Evolutionary conservation across 2,113 vertebrate genomes (phyloP), one percentile per base, ranked within the genome.

Genomic region (Mohoua ochrocephala): DNA sequence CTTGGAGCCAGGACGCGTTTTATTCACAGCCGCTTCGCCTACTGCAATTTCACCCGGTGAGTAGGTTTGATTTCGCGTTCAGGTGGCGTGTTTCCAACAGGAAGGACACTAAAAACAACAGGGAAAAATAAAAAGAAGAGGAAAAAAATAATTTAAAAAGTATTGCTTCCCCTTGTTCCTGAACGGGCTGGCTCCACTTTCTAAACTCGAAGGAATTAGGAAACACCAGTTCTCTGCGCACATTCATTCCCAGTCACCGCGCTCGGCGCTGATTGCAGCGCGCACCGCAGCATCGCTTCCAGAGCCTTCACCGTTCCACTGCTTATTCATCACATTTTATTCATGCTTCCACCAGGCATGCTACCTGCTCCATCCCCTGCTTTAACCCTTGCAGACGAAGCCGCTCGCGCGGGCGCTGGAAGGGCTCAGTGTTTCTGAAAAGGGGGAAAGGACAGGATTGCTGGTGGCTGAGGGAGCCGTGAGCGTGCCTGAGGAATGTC

Each of bases 41-140:
- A 95, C 91, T 92, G 96, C 93, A 60, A 64, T 97, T 87, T 93
- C 90, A 80, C 83, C 73, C 64, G 98, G 98, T 98, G 95, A 98
- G 98, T 98, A 78, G 70, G 64, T 85, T 95, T 95, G 71, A 65
- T 90, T 79, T 76, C 90, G 24, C 93, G 39, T 83, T 70, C 70
- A n/a, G 54, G 15, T 42, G 60, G 57, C 56, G 42, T 14, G 39
- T 42, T 52, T 75, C 35, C 67, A 35, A 26, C 76, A 45, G 78
- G 70, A 70, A 45, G 69, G 63, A 44, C 27, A 2, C n/a, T 68
- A 16, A 11, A 70, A 74, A 28, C 60, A 31, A 3, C 47, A 61
- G 79, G 79, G 30, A 45, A 27, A 71, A 76, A 59, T 15, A 57
- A 49, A 45, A 53, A 53, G 45, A n/a, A 44, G 10, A 33, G 22